Base-by-base conservation (phyloP, 2,113 vertebrate species). In the Colistium nudipinnis region DNA sequence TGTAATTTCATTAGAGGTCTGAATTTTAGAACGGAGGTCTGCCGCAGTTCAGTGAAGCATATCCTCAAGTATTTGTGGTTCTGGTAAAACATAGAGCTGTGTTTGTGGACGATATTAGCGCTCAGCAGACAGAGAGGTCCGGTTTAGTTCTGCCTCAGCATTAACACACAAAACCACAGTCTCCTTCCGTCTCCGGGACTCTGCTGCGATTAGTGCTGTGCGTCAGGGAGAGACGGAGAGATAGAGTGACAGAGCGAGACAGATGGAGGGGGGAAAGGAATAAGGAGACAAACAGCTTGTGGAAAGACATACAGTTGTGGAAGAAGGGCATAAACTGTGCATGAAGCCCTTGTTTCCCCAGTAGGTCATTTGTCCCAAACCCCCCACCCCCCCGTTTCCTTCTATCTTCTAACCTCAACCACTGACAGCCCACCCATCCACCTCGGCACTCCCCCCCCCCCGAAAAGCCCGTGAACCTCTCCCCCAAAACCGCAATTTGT, bases 1-100 rank as follows among this genome's bases (percentile, higher is more conserved):
- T 88, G 79, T 86, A 83, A 89, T 89, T 88, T 85, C 87, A 90
- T 89, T 86, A 87, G 84, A 81, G 82, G 84, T 71, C 85, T 79
- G 64, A 86, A 80, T 71, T 90, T 81, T 85, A 84, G 85, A 90
- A 83, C 73, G 66, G 75, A 62, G 78, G 87, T 89, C 85, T 86
- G 84, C 81, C 82, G 76, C 87, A 86, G 84, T 86, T 89, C 84
- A 84, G 56, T 62, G 76, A 86, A 91, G 88, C 87, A 62, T 73
- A 54, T 87, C 76, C 83, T 54, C 78, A 83, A 80, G 81, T 73
- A 89, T 88, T 81, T 90, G 89, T 76, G 86, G 87, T 89, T 61
- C 57, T 78, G 68, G 75, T 82, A 57, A 78, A 83, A 86, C 83
- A 85, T 83, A 83, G 80, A 87, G 70, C 78, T 52, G 75, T 83